Evolutionary conservation across 1,140 invertebrate species (phyloP), one percentile per base, ranked within the genome.

Genomic region (Aleiodes sp.): DNA sequence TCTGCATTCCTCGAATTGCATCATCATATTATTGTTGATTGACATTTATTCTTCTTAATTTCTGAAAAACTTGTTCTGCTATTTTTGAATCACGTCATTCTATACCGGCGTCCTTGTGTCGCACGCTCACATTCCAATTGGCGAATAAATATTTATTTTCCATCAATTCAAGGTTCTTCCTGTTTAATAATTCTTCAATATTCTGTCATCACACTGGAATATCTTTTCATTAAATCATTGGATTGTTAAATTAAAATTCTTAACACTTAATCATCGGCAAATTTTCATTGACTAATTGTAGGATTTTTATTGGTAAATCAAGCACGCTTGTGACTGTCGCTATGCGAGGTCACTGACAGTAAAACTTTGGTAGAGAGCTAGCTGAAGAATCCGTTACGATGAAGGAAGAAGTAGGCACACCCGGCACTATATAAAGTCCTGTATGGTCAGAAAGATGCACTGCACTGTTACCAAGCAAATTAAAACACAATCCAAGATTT

Each of bases 281-380:
- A n/a, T n/a, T n/a, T n/a, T n/a, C n/a, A n/a, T n/a, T n/a, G n/a
- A n/a, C n/a, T n/a, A n/a, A n/a, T n/a, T n/a, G n/a, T n/a, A n/a
- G n/a, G n/a, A n/a, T 52, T 52, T 52, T 52, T 52, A 4, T 24
- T 19, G 46, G 21, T 65, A 46, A 28, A 65, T 65, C 62, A 21
- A 26, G 39, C 39, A 3, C 39, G 19, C 24, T 39, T 39, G 29
- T 24, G 26, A 12, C 41, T 4, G 63, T 65, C 24, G 28, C 63
- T 56, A 65, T 56, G 41, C 43, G 41, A 65, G 63, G 63, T 65
- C 63, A 65, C 12, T 65, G 63, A 65, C 63, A 65, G 63, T 14
- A 46, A n/a, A n/a, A 24, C 24, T 52, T 26, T 52, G 24, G 16
- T 29, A 14, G 24, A 28, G 1, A 59, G 56, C 28, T 59, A 28